Conservation (phyloP, 2,888 invertebrate genomes). For the Rutpela maculata region DNA sequence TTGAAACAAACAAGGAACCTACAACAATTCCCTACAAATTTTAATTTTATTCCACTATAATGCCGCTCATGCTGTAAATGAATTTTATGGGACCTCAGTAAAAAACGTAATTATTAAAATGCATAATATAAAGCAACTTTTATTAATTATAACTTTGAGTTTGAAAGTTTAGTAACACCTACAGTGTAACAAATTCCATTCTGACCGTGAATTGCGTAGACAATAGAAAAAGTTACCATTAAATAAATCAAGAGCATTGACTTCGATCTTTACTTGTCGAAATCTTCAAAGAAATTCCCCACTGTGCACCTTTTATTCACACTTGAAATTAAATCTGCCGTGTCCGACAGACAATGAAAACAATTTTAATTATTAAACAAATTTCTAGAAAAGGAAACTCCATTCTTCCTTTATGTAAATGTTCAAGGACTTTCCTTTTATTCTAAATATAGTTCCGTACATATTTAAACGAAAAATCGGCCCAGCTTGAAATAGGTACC, state of each 20-base stretch:
- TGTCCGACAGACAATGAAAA: not conserved
- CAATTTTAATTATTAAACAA: not conserved
- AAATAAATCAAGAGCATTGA: not conserved
- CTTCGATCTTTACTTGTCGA: conserved; percentile 7
- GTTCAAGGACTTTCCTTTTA: not conserved
- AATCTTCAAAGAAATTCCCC: conserved; percentile 1
- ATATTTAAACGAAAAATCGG: no score
- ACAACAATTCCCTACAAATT: no score
- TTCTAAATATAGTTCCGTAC: no score
- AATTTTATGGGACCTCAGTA: no score
- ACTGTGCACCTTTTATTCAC: not conserved
- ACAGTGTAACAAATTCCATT: not conserved
- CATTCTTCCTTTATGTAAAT: not conserved
- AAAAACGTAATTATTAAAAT: not conserved
- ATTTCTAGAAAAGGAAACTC: not conserved
- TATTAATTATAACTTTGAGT: not conserved
- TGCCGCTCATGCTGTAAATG: no score
- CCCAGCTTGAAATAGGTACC: no score
- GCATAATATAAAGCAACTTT: not conserved
- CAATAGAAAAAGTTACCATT: not conserved
- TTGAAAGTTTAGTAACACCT: conserved; percentile 4
- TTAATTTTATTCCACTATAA: no score
- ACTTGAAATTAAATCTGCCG: not conserved
- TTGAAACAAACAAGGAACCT: no score
- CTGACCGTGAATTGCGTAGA: conserved; percentile 1